Percentiles rank a stretch among this genome's conserved stretches.
These are phyloP conservation scores for Medauroidea extradentata DNA, from an alignment of 1,140 invertebrate species.

Conservation along the genomic window DNA sequence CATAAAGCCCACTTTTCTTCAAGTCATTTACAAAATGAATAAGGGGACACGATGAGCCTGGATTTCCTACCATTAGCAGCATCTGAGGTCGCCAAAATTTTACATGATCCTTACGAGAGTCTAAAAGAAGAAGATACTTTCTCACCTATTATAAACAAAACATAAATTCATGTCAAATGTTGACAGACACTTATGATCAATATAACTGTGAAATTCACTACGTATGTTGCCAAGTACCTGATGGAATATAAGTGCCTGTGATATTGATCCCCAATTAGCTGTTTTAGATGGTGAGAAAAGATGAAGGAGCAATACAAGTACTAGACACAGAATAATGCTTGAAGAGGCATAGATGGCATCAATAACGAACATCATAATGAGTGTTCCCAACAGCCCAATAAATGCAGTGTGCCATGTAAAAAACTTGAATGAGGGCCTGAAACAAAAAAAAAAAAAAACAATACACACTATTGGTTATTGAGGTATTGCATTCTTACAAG, in stretches of 20 bases:
- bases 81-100: constrained; percentile 99
- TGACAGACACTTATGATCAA: no score
- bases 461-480: no score
- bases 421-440: constrained; percentile 91
- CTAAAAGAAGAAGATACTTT: constrained; percentile 93
- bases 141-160: constrained; percentile 59
- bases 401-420: constrained; percentile 94
- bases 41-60: constrained; percentile 81
- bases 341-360: constrained; percentile 85
- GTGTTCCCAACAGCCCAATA: constrained; percentile 78
- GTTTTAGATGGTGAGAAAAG: constrained; percentile 81
- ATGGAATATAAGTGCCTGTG: constrained; percentile 97
- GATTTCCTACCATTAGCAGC: constrained; percentile 85
- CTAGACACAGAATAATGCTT: constrained; percentile 80
- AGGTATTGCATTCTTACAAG: no score
- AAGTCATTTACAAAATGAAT: constrained; percentile 98
- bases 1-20: constrained; percentile 96
- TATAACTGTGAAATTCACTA: no score
- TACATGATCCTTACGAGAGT: constrained; percentile 94
- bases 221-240: no score
- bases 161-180: no score
- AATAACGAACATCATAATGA: constrained; percentile 95
- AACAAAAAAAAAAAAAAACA: constrained; percentile 29
- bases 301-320: constrained; percentile 83
- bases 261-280: constrained; percentile 95